These are phyloP conservation scores for Ips nitidus DNA, from an alignment of 1,140 invertebrate genomes.

Conservation along the genomic window DNA sequence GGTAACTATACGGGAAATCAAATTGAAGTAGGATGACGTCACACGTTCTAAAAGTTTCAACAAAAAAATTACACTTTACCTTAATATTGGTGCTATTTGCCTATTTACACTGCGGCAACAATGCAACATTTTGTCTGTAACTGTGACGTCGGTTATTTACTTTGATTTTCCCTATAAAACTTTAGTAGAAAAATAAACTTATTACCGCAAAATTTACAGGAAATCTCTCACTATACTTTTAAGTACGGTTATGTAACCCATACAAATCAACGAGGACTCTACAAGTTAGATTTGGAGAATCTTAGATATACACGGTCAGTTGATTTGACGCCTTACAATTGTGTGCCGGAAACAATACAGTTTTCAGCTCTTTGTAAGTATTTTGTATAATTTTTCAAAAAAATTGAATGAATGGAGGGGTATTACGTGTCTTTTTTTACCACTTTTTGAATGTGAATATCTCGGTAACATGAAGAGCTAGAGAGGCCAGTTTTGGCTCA, in stretches of 20 bases:
- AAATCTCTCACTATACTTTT: slow-evolving; percentile 65
- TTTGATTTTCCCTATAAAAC: neutral
- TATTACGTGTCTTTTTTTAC: too few species aligned
- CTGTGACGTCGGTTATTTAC: too few species aligned
- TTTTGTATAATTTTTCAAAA: neutral
- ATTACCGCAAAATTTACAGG: slow-evolving; percentile 50
- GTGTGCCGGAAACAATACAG: slow-evolving; percentile 69
- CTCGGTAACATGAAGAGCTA: too few species aligned
- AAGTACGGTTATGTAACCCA: slow-evolving; percentile 79
- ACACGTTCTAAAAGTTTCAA: neutral
- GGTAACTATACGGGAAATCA: neutral
- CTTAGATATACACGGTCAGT: slow-evolving; percentile 75
- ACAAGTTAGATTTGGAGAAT: slow-evolving; percentile 75
- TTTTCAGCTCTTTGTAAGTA: slow-evolving; percentile 76
- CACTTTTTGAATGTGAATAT: too few species aligned
- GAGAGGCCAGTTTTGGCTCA: too few species aligned
- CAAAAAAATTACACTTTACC: too few species aligned
- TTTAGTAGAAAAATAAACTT: neutral
- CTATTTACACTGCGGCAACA: too few species aligned
- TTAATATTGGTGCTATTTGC: too few species aligned
- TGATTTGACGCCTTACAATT: slow-evolving; percentile 74
- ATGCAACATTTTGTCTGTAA: too few species aligned
- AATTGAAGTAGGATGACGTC: too few species aligned
- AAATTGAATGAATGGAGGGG: neutral
- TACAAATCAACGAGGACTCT: slow-evolving; percentile 71